Evolutionary conservation across 2,888 invertebrate species (phyloP).

Genomic region (Sphaeridia pumilis): DNA sequence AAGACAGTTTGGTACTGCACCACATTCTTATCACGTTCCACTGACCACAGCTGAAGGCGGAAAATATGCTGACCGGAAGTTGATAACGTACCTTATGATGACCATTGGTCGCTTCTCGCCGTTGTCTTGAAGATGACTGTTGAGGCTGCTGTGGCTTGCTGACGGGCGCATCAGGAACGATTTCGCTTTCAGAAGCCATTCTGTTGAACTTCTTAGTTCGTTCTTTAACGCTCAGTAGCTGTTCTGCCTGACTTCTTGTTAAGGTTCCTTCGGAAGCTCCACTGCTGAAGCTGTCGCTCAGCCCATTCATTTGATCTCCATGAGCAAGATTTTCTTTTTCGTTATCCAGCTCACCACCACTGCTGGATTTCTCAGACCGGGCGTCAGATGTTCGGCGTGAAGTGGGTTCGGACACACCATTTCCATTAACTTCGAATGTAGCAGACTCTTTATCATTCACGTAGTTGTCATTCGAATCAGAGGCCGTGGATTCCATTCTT

Average conservation of each 20-base stretch:
- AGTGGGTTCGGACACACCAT: background rate
- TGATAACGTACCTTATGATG: constrained; percentile 1
- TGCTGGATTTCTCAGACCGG: background rate
- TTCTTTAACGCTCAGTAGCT: constrained; percentile 74
- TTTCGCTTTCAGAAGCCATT: constrained; percentile 65
- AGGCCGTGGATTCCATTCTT: background rate
- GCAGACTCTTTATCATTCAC: background rate
- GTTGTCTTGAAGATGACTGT: background rate
- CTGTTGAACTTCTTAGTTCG: constrained; percentile 84
- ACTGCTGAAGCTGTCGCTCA: constrained; percentile 1
- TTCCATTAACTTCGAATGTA: background rate
- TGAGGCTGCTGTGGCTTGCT: background rate
- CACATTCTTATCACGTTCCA: too few species aligned
- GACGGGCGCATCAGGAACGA: constrained; percentile 37
- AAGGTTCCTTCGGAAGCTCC: background rate
- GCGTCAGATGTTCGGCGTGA: background rate
- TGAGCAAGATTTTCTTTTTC: constrained; percentile 28
- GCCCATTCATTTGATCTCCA: constrained; percentile 11
- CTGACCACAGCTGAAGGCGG: too few species aligned
- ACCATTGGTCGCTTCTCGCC: constrained; percentile 18
- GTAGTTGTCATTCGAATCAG: background rate
- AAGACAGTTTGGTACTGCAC: too few species aligned
- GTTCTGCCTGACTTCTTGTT: constrained; percentile 39
- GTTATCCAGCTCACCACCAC: constrained; percentile 14
- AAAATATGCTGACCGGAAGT: too few species aligned